Percentiles rank a stretch among this genome's conserved stretches.
Evolutionary conservation across 2,113 vertebrate species (phyloP).

Genomic region (Limanda limanda): DNA sequence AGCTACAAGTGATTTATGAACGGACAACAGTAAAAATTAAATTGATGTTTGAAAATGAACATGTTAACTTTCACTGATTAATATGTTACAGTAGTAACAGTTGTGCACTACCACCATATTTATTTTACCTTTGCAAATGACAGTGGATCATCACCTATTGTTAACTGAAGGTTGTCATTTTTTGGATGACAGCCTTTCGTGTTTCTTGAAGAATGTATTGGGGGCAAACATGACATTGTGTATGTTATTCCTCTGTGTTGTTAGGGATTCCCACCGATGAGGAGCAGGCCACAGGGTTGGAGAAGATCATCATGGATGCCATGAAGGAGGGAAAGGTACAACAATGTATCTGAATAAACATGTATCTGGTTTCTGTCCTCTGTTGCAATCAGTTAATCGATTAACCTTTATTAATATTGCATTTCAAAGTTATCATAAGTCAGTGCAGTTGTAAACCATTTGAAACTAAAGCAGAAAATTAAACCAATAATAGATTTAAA

Average conservation of each 20-base stretch:
- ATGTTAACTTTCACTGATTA: too few relatives aligned
- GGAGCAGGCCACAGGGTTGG: conserved; percentile 57
- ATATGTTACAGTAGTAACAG: too few relatives aligned
- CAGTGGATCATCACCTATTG: not conserved
- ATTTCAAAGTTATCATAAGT: not conserved
- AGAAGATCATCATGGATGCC: conserved; percentile 52
- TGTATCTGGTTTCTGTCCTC: not conserved
- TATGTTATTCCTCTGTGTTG: not conserved
- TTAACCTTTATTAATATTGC: not conserved
- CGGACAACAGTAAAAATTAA: too few relatives aligned
- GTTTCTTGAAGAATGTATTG: not conserved
- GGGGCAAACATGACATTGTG: not conserved
- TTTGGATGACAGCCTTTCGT: not conserved
- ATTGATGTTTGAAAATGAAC: too few relatives aligned
- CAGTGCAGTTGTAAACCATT: not conserved
- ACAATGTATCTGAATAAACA: not conserved
- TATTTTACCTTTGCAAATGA: too few relatives aligned
- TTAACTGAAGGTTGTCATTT: not conserved
- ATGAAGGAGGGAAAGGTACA: conserved; percentile 39
- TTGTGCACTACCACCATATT: too few relatives aligned
- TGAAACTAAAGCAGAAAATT: not conserved
- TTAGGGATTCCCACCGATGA: conserved; percentile 61
- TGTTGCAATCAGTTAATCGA: not conserved
- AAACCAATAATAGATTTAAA: not conserved
- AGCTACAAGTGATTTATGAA: too few relatives aligned